These are phyloP conservation scores for Euphydryas editha DNA, from an alignment of 2,888 invertebrate genomes.

Conservation along the genomic window DNA sequence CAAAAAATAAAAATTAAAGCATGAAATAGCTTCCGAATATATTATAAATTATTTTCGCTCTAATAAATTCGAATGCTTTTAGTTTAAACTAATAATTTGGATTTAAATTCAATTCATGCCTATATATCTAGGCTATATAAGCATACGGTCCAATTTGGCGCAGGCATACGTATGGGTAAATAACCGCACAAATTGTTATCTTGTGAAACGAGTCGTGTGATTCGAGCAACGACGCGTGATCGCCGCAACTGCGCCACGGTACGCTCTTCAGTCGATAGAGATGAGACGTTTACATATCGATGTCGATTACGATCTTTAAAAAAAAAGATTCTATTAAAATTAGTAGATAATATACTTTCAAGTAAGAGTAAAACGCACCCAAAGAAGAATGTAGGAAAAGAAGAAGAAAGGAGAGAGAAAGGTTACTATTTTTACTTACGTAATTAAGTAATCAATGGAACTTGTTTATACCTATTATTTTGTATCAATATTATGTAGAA, in stretches of 20 bases:
- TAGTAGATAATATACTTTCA: no score
- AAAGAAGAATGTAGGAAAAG: no score
- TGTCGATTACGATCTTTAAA: background rate
- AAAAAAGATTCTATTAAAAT: no score
- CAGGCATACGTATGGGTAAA: conserved; percentile 74
- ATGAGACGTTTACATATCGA: conserved; percentile 46
- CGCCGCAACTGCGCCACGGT: conserved; percentile 65
- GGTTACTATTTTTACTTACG: no score
- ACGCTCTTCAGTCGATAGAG: conserved; percentile 76
- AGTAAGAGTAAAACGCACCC: no score
- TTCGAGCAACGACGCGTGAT: conserved; percentile 80
- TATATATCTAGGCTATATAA: conserved; percentile 43
- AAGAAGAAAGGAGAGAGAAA: no score
- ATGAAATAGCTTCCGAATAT: conserved; percentile 1
- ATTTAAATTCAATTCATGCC: conserved; percentile 33
- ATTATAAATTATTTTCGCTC: conserved; percentile 7
- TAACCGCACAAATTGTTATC: conserved; percentile 83
- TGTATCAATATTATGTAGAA: no score
- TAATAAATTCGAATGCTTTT: conserved; percentile 12
- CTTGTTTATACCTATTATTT: no score
- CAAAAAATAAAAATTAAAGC: background rate
- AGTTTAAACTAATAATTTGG: conserved; percentile 13
- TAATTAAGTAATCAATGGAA: no score
- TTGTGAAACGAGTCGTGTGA: conserved; percentile 83
- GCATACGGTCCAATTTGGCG: conserved; percentile 69